These are phyloP conservation scores for Papilio glaucus DNA, from an alignment of 1,140 invertebrate species.

Conservation along the genomic window DNA sequence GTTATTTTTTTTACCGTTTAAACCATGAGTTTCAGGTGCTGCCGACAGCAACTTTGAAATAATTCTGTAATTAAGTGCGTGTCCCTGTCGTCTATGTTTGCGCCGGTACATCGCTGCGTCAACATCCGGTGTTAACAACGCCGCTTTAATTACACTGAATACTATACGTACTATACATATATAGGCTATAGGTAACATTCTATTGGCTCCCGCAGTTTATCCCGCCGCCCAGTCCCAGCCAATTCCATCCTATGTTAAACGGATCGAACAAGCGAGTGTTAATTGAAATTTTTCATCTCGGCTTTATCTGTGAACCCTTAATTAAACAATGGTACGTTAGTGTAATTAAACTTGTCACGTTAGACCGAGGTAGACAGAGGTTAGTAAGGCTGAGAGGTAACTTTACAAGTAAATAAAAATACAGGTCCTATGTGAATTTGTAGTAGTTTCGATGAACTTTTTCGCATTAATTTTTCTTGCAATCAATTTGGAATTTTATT, in stretches of 20 bases:
- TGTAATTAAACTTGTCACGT: neutral
- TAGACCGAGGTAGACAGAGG: neutral
- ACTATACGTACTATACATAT: constrained; percentile 74
- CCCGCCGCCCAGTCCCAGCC: constrained; percentile 59
- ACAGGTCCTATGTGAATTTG: too few relatives aligned
- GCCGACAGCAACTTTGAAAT: constrained; percentile 41
- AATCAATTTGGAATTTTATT: too few relatives aligned
- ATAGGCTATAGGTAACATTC: constrained; percentile 34
- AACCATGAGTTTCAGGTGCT: constrained; percentile 33
- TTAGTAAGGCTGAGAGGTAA: too few relatives aligned
- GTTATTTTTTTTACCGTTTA: too few relatives aligned
- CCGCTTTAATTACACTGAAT: constrained; percentile 63
- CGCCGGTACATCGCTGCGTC: constrained; percentile 47
- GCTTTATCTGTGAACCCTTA: neutral
- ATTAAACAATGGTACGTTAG: neutral
- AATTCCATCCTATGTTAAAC: constrained; percentile 48
- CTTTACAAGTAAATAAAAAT: too few relatives aligned
- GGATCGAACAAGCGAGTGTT: constrained; percentile 19
- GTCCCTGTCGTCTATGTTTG: constrained; percentile 49
- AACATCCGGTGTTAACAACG: constrained; percentile 57
- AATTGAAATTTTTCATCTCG: constrained; percentile 21
- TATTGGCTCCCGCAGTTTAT: constrained; percentile 66
- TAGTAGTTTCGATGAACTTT: too few relatives aligned
- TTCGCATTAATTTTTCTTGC: too few relatives aligned
- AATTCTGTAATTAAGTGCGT: constrained; percentile 57